Evolutionary conservation across 2,888 invertebrate genomes (phyloP), one percentile per base, ranked within the genome.

Genomic region (Ormyrus pomaceus): DNA sequence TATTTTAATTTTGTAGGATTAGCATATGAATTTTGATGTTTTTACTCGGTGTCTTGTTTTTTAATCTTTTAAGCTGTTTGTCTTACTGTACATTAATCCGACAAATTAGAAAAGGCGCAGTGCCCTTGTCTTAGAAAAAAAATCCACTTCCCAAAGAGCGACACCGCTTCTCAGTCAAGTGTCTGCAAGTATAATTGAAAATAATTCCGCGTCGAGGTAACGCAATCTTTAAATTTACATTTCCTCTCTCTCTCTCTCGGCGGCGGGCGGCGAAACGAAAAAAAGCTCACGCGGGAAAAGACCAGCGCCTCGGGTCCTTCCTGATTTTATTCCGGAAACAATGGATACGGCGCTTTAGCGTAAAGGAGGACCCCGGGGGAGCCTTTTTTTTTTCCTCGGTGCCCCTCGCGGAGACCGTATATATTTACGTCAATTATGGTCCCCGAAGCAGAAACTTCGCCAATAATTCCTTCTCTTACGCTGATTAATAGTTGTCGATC

Each of bases 401-500:
- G 34, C 34, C 79, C 74, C 66, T 78, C 61, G 61, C 7, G 45
- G 9, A 45, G 13, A 53, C 45, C 56, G 68, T 73, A 70, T 73
- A 68, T 59, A 70, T 79, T 70, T 75, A 70, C 70, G 69, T 75
- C 70, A 79, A 79, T 79, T 79, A 75, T 59, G 45, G 19, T 55
- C 11, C 46, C 59, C 13, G 9, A 75, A 72, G 53, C 51, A 51
- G 48, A 79, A 34, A 74, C 70, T 79, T 75, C 65, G 64, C 59
- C 74, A 59, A 79, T 79, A 79, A 79, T 70, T 74, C 62, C 5
- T 56, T 34, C 69, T 69, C 53, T 74, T 58, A 61, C 55, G 56
- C 74, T 70, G 74, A 75, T 79, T 74, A 79, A 74, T 79, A 75
- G 62, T 51, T 19, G 59, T 45, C 74, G 55, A 69, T 69, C 56